Evolutionary conservation across 2,113 vertebrate genomes (phyloP), one percentile per base, ranked within the genome.

Genomic region (Galbula dea): DNA sequence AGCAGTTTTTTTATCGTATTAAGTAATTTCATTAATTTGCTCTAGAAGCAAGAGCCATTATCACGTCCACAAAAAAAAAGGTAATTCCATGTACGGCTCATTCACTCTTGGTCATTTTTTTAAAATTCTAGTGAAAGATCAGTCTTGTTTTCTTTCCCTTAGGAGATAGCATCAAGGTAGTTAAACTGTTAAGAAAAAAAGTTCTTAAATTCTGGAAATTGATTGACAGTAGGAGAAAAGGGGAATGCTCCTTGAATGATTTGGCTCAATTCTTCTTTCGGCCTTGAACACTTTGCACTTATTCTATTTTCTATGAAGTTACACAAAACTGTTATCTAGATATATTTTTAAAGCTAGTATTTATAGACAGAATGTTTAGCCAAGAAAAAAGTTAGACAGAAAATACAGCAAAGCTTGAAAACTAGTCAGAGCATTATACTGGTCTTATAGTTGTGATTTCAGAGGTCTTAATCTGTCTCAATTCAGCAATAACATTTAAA

Each of bases 281-380:
- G 0, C 4, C 63, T 87, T 67, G 22, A 63, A 55, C 13, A 34
- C 11, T 36, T 29, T 22, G 0, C 3, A 20, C 75, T 59, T 0
- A 1, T 62, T 86, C 2, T 27, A 17, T n/a, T 41, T 61, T 75
- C 22, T 4, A 10, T 1, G 0, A 19, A 43, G 21, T 39, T 48
- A 23, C 22, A 48, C 15, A 59, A 39, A 18, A 36, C 5, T 16
- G 1, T 32, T 77, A 57, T 19, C n/a, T 23, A 58, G 46, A 39
- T 3, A 16, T 0, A 3, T 54, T 14, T 54, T 58, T 71, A 17
- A 75, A 87, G 30, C 4, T 15, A 36, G 0, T n/a, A 30, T 16
- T 15, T 67, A 14, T 17, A 22, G 7, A 34, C 4, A 19, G 8
- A 67, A 21, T 52, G 66, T 75, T 66, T 41, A 10, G 2, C 2